Evolutionary conservation across 2,888 invertebrate genomes (phyloP).

Genomic region (Mythimna loreyi): DNA sequence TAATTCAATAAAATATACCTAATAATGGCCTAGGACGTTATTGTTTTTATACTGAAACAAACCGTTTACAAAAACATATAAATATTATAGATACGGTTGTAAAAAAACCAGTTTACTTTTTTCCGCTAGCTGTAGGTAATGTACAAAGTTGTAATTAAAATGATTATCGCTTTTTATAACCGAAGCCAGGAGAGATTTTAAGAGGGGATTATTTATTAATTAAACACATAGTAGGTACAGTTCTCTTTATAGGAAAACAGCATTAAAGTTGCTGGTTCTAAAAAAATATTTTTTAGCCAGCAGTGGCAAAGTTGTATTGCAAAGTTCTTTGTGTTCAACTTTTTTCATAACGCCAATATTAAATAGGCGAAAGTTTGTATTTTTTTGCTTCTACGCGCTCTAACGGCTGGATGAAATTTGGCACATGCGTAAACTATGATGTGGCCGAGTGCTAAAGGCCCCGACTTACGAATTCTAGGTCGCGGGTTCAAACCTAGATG

Average conservation of each 20-base stretch:
- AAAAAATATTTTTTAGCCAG: background rate
- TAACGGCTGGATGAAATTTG: no score
- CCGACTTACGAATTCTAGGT: no score
- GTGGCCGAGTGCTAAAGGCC: no score
- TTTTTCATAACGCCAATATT: background rate
- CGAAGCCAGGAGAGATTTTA: conserved; percentile 5
- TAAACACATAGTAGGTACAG: conserved; percentile 2
- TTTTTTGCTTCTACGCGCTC: no score
- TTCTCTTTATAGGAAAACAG: background rate
- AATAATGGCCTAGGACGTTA: background rate
- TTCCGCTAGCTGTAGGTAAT: conserved; percentile 6
- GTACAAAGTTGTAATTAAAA: conserved; percentile 26
- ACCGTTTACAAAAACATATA: background rate
- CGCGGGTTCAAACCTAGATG: no score
- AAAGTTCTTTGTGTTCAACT: background rate
- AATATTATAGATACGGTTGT: background rate
- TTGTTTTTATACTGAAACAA: background rate
- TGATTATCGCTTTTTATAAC: conserved; percentile 26
- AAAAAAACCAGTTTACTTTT: conserved; percentile 18
- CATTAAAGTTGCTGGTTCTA: background rate
- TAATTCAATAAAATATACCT: background rate
- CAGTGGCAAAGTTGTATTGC: background rate
- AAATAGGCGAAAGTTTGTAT: no score
- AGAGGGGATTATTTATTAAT: conserved; percentile 22
- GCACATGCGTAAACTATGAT: no score